phyloP scores from a whole-genome alignment of 1,140 invertebrate genomes.

The Eufriesea mexicana region DNA sequence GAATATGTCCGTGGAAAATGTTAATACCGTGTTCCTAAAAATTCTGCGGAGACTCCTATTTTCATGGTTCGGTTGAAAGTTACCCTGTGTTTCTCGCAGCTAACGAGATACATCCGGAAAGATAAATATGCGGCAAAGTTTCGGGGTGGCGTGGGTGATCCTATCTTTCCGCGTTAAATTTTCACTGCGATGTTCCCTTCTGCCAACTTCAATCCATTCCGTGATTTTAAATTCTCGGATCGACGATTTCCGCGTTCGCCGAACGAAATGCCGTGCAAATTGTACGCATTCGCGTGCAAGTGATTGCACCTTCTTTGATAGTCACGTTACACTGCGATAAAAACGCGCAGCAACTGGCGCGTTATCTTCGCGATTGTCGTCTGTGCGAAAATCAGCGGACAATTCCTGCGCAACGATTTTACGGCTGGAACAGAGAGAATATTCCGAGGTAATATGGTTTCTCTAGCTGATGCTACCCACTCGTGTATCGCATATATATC shows the following conservation, averaged over 20 bases:
- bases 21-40: too few relatives aligned
- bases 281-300: neutral
- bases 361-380: constrained; percentile 3
- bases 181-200: neutral
- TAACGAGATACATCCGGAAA: neutral
- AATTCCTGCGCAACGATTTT: constrained; percentile 21
- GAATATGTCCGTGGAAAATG: too few relatives aligned
- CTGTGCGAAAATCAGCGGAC: neutral
- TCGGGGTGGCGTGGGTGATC: neutral
- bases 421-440: neutral
- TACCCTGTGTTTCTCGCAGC: neutral
- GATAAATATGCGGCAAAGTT: neutral
- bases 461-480: too few relatives aligned
- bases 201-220: neutral
- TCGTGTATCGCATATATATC: too few relatives aligned
- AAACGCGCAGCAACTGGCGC: neutral
- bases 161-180: neutral
- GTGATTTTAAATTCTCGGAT: neutral
- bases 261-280: too few relatives aligned
- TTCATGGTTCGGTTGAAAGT: neutral
- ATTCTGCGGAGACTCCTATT: too few relatives aligned
- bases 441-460: neutral
- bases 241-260: too few relatives aligned
- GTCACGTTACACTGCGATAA: neutral
- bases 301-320: neutral